Evolutionary conservation across 2,888 invertebrate genomes (phyloP).

Genomic region (Aplocera efformata): DNA sequence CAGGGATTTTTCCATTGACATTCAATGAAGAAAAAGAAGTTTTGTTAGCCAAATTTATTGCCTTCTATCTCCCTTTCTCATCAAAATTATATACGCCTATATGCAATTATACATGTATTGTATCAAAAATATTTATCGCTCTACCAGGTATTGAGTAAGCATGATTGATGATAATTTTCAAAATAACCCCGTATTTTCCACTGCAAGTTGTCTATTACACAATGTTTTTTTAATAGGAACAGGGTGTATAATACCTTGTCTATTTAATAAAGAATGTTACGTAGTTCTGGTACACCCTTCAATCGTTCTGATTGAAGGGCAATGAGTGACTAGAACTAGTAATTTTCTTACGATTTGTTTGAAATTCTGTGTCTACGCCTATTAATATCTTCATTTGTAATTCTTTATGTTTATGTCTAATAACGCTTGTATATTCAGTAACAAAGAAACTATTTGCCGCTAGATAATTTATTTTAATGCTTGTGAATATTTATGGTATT

Average conservation of each 20-base stretch:
- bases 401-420: too few relatives aligned
- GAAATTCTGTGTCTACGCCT: conserved; percentile 4
- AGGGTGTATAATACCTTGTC: conserved; percentile 6
- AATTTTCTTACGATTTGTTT: conserved; percentile 13
- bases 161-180: background rate
- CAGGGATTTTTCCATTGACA: conserved; percentile 40
- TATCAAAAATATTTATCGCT: too few relatives aligned
- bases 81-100: too few relatives aligned
- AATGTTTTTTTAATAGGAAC: background rate
- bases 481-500: too few relatives aligned
- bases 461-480: too few relatives aligned
- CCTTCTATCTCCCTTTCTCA: too few relatives aligned
- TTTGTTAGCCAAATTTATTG: too few relatives aligned
- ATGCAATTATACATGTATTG: too few relatives aligned
- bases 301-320: conserved; percentile 11
- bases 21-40: background rate
- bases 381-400: background rate
- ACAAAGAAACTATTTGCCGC: too few relatives aligned
- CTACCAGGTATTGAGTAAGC: too few relatives aligned
- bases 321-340: conserved; percentile 6
- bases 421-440: too few relatives aligned
- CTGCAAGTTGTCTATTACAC: background rate
- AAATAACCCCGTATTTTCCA: background rate
- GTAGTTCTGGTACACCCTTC: conserved; percentile 8
- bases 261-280: conserved; percentile 4